Evolutionary conservation across 2,113 vertebrate species (phyloP), one percentile per base, ranked within the genome.

Genomic region (Heliornis fulica): DNA sequence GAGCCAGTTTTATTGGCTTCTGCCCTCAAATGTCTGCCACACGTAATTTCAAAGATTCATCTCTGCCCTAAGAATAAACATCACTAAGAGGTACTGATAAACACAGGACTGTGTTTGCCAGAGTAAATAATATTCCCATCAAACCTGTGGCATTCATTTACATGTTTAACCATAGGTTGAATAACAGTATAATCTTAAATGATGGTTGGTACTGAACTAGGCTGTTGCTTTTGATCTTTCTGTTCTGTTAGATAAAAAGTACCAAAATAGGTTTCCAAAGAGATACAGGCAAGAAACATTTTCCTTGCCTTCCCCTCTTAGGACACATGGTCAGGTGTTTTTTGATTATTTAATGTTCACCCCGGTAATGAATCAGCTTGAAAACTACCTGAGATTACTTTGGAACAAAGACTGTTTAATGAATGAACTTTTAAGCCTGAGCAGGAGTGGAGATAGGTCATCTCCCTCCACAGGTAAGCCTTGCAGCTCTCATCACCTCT

Each of bases 251-350:
- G n/a, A 50, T 16, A 25, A 32, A 70, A 80, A 64, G 15, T 7
- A 28, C 17, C 54, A 61, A 13, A 93, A 64, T 6, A 22, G 4
- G 15, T 84, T 84, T 60, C 23, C 45, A n/a, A 81, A 77, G 69
- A 36, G 31, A 41, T 17, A 16, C 11, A 45, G 43, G 36, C 17
- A 80, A 45, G 25, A 80, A 83, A 16, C 6, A 34, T 9, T 25
- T 80, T 56, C 7, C 19, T 76, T 5, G 1, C 13, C 21, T 43
- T 14, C 11, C 11, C 32, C 32, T 53, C 46, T 63, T 28, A 11
- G 5, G 31, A 22, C 10, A 64, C 22, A 29, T 0, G 2, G 21
- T 60, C 2, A 19, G 4, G 9, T 13, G n/a, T n/a, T 40, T 16
- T 72, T 83, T 84, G 23, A 38, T 53, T 69, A 13, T 32, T 0